Conservation (phyloP, 2,888 invertebrate genomes). For the Oxycera nigricornis region DNA sequence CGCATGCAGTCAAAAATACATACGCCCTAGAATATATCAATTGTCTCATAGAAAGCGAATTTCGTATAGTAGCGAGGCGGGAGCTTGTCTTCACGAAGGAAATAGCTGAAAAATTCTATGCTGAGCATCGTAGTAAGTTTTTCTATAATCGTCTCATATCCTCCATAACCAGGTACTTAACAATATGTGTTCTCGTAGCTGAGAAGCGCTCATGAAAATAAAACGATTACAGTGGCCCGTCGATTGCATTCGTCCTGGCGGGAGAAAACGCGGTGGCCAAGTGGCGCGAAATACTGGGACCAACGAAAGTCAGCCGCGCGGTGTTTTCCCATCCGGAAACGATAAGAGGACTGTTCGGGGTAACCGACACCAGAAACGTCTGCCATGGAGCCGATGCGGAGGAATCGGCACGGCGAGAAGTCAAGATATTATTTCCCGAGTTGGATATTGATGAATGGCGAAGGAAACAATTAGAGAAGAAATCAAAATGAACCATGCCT, state of each 20-base stretch:
- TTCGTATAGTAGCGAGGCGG: conserved; percentile 76
- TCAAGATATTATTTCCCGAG: conserved; percentile 83
- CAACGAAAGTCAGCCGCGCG: conserved; percentile 85
- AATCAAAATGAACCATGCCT: background rate
- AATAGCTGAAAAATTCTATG: conserved; percentile 78
- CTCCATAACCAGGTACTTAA: conserved; percentile 77
- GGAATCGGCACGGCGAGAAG: conserved; percentile 78
- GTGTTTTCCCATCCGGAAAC: conserved; percentile 79
- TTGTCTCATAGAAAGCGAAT: conserved; percentile 72
- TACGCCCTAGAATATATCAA: conserved; percentile 73
- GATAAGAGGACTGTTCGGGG: conserved; percentile 83
- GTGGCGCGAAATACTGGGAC: conserved; percentile 88
- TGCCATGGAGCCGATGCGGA: conserved; percentile 88
- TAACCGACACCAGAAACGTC: conserved; percentile 91
- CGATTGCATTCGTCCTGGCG: conserved; percentile 80
- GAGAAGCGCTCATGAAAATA: background rate
- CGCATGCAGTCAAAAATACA: conserved; percentile 81
- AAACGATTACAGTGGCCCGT: conserved; percentile 73
- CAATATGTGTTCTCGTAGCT: background rate
- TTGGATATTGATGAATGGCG: conserved; percentile 62
- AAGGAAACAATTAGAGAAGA: conserved; percentile 17
- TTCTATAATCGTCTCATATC: conserved; percentile 82
- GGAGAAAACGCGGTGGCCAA: conserved; percentile 75
- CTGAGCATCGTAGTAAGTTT: conserved; percentile 82
- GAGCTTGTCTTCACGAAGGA: conserved; percentile 67